Base-by-base conservation (phyloP, 2,888 invertebrate species). In the Drosophila mayaguana region DNA sequence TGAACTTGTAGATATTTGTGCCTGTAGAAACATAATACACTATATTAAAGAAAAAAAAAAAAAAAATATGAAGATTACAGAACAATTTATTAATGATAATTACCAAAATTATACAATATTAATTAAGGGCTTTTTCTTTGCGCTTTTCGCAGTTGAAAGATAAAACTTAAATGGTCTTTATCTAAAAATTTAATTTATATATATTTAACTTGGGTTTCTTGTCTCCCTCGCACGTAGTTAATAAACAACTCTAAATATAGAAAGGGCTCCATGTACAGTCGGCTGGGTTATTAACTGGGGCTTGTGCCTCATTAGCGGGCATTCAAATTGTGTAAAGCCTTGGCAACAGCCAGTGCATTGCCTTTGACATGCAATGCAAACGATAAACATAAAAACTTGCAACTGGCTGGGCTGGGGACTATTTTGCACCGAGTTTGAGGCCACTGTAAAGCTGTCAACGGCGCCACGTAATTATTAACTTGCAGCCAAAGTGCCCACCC, bases 391-490 rank as follows among this genome's bases (percentile, higher is more conserved):
- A 34, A n/a, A 73, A 63, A 72, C 48, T 22, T 14, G 11, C 51
- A 53, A 51, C 18, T n/a, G 46, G 43, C 36, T 28, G 8, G 40
- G 55, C 40, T 42, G 46, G 45, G 20, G 5, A 28, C 12, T 34
- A 22, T 45, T 18, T 38, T 20, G 36, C 28, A 11, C 14, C 11
- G 51, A 22, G 59, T 36, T 46, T 46, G 61, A 34, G 46, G 70
- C 64, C 57, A 64, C 42, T 51, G 69, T 54, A 72, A 78, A 70
- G 73, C 83, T 81, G 83, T 85, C 83, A 83, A 83, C 78, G 60
- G 62, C 48, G 69, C 72, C 78, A 78, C 78, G 75, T 85, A 85
- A 83, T 85, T 83, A 83, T 85, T 83, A 83, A 78, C 72, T 75
- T 70, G 62, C 64, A 48, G 60, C 36, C 57, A 48, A 77, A 53